These are phyloP conservation scores for Muschampia plurimacula DNA, from an alignment of 2,888 invertebrate genomes.

Conservation along the genomic window DNA sequence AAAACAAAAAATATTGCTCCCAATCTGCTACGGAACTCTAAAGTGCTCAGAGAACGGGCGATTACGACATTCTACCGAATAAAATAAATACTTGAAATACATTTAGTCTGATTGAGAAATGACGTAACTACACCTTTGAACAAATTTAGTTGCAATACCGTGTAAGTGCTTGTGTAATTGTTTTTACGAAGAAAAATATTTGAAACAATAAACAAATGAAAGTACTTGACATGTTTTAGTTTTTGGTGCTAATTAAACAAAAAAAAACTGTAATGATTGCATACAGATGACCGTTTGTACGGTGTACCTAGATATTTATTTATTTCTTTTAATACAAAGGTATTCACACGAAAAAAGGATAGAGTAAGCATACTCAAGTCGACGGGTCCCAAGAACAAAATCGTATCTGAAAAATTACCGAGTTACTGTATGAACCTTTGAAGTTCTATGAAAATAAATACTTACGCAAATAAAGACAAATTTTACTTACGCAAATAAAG, in stretches of 20 bases:
- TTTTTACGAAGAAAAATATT: conserved; percentile 6
- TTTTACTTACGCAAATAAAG: too few species aligned
- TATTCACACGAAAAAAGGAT: too few species aligned
- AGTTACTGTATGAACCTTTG: too few species aligned
- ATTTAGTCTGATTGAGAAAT: background rate
- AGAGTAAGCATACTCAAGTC: too few species aligned
- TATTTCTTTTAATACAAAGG: too few species aligned
- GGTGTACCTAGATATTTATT: too few species aligned
- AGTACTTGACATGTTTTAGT: conserved; percentile 10
- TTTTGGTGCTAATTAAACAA: conserved; percentile 1
- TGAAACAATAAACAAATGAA: background rate
- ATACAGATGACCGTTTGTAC: too few species aligned
- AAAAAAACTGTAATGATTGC: background rate
- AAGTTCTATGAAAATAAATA: too few species aligned
- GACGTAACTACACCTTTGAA: conserved; percentile 6
- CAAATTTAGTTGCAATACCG: background rate
- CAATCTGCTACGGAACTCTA: background rate
- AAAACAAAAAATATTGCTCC: background rate
- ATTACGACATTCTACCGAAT: background rate
- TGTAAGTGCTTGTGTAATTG: background rate
- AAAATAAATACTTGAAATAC: background rate
- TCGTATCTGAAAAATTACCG: too few species aligned
- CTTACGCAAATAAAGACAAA: too few species aligned
- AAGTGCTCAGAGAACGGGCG: background rate
- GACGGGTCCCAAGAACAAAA: too few species aligned